Evolutionary conservation across 2,113 vertebrate genomes (phyloP), one percentile per base, ranked within the genome.

Genomic region (Xyrauchen texanus): DNA sequence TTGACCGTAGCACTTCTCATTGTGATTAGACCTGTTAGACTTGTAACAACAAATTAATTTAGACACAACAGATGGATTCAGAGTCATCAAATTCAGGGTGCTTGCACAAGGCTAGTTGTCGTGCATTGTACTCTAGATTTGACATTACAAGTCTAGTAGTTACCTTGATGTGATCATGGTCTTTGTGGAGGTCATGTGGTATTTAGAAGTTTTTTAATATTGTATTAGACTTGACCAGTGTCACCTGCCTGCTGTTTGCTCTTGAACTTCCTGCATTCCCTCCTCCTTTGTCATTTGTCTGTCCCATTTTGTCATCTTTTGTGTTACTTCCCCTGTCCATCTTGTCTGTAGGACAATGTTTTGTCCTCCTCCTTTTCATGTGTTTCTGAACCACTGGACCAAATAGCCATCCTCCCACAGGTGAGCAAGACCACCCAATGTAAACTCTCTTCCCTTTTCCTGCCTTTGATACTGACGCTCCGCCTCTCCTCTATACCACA

Each of bases 361-460:
- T 89, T 89, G 84, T 78, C 86, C 80, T 84, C 83, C 49, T 68
- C 90, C 62, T 75, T 88, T 82, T 88, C 86, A 64, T 82, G 76
- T 77, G 53, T 74, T 63, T 82, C 88, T 68, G 89, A 91, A 49
- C 82, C 83, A 78, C 78, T 15, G 84, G 80, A 72, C 53, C 78
- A 69, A 5, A 85, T 84, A 62, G 87, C 83, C 8, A 77, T 81
- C 12, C 70, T 62, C 16, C 70, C 78, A 49, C 89, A 92, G 91
- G 90, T 92, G 89, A 84, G 88, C 81, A 2, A 13, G 21, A 77
- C 49, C 71, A 34, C 21, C 21, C 21, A 34, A 34, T 34, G 21
- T 34, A 34, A 34, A 34, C 21, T 34, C 21, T 34, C 21, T 5
- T 34, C 11, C 61, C 46, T 10, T 52, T 44, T 64, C 8, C 15